A percentile compares a stretch with the other conserved stretches of the same genome.
These are phyloP conservation scores for Phymanthus crucifer DNA, from an alignment of 92 coral and sea anemone species.

Conservation along the genomic window DNA sequence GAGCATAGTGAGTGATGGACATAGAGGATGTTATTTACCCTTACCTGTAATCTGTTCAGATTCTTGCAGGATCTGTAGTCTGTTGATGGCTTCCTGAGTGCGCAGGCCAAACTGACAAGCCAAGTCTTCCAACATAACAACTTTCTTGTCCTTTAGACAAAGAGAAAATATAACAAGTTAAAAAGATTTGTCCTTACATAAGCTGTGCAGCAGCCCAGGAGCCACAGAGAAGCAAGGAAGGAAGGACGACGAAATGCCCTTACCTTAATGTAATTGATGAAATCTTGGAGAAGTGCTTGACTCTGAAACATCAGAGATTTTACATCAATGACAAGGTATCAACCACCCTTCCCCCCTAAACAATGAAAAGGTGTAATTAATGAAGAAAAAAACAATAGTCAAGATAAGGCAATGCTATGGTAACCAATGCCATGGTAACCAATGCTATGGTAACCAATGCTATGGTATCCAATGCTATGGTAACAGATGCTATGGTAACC, in stretches of 20 bases:
- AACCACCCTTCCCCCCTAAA: no score
- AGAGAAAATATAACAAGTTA: not conserved
- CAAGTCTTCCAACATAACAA: conserved; percentile 89
- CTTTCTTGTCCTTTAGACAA: conserved; percentile 67
- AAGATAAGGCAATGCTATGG: no score
- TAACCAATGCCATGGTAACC: no score
- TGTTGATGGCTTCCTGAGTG: conserved; percentile 95
- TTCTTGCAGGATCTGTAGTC: conserved; percentile 87
- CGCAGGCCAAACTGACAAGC: conserved; percentile 95
- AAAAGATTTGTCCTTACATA: no score
- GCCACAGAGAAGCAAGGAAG: not conserved
- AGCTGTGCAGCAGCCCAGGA: no score
- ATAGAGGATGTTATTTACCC: not conserved
- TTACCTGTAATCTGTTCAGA: conserved; percentile 89
- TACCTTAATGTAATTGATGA: conserved; percentile 94
- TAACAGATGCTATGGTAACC: no score
- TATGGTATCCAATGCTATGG: no score
- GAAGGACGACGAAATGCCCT: not conserved
- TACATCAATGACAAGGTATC: not conserved
- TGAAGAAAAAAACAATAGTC: no score
- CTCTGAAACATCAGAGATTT: conserved; percentile 50
- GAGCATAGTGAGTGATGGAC: not conserved
- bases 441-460: no score
- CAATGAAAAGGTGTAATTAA: no score
- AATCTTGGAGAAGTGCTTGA: conserved; percentile 91